phyloP scores from a whole-genome alignment of 64 coral and sea anemone species.

The Pocillopora verrucosa region DNA sequence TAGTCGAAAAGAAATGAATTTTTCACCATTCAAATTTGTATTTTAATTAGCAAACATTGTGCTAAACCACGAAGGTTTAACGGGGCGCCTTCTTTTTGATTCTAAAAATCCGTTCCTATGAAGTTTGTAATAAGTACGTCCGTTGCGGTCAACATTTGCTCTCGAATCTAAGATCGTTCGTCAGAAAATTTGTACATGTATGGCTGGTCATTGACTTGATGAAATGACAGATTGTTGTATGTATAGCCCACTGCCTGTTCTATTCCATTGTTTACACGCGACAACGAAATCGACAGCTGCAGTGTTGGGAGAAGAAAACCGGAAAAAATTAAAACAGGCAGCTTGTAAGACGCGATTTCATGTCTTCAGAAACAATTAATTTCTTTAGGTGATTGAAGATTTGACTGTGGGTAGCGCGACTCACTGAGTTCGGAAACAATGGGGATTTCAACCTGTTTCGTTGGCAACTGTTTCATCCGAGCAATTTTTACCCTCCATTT shows the following conservation, averaged over 20 bases:
- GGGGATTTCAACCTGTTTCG: neutral
- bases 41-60: neutral
- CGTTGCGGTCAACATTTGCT: too few species aligned
- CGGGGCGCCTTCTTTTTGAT: neutral
- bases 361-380: neutral
- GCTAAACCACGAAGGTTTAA: neutral
- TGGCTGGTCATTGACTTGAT: neutral
- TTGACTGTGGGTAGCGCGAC: neutral
- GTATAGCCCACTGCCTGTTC: neutral
- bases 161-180: too few species aligned
- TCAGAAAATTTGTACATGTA: neutral
- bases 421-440: neutral
- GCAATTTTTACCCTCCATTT: neutral
- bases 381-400: neutral
- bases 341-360: neutral
- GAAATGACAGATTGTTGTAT: neutral
- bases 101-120: neutral
- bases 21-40: conserved; percentile 7
- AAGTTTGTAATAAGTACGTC: too few species aligned
- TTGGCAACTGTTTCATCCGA: neutral
- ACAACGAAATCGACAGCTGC: neutral
- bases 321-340: neutral
- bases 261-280: neutral
- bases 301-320: neutral
- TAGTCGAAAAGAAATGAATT: neutral